Evolutionary conservation across 2,888 invertebrate species (phyloP).

Genomic region (Falcaria lacertinaria): DNA sequence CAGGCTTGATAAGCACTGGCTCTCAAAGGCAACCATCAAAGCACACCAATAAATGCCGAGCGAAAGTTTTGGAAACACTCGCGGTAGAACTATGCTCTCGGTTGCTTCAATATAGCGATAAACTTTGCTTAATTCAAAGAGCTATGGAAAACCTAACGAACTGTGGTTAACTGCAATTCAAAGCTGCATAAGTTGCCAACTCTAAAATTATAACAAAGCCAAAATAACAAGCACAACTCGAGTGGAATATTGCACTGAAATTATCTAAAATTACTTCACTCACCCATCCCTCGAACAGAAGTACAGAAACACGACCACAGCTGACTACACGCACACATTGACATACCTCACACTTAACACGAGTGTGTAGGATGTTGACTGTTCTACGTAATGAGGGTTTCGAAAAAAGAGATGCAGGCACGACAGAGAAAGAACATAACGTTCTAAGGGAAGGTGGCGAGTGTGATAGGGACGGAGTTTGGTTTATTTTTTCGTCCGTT

Average conservation of each 20-base stretch:
- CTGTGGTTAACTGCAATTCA: not conserved
- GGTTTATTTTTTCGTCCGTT: slow-evolving; percentile 57
- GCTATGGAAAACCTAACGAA: not conserved
- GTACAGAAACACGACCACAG: slow-evolving; percentile 41
- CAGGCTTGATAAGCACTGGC: no score
- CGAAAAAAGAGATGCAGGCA: slow-evolving; percentile 64
- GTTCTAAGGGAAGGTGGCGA: not conserved
- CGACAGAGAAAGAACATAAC: slow-evolving; percentile 27
- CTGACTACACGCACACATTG: slow-evolving; percentile 64
- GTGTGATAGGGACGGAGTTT: slow-evolving; percentile 32
- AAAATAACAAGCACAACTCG: not conserved
- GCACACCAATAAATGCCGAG: not conserved
- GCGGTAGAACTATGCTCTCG: not conserved
- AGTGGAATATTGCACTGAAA: slow-evolving; percentile 5
- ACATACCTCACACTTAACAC: slow-evolving; percentile 34
- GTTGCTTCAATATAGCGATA: not conserved
- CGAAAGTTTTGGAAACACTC: not conserved
- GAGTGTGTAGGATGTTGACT: slow-evolving; percentile 56
- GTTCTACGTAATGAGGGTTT: slow-evolving; percentile 64
- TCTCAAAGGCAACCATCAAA: not conserved
- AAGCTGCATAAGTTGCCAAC: not conserved
- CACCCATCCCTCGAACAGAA: slow-evolving; percentile 13
- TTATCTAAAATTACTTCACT: slow-evolving; percentile 8
- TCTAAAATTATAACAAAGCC: not conserved
- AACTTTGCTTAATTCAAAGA: not conserved